These are phyloP conservation scores for Patagioenas fasciata DNA, from an alignment of 2,113 vertebrate genomes.

Conservation along the genomic window DNA sequence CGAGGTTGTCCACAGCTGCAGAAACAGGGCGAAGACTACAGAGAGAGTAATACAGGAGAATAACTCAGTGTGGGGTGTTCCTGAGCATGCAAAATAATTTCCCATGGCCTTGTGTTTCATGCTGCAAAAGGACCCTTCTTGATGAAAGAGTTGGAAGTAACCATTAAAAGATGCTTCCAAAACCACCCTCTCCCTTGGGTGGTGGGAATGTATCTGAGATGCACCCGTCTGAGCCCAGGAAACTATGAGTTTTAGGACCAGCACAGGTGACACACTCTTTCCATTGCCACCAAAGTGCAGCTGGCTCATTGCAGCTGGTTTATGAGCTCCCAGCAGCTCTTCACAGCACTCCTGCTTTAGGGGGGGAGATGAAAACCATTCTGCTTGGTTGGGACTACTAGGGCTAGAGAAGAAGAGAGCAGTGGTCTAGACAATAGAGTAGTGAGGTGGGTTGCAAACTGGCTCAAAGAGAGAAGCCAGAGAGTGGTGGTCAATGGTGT, in stretches of 20 bases:
- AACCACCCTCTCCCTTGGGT: neutral
- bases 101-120: neutral
- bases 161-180: neutral
- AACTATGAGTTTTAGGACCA: neutral
- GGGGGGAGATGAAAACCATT: neutral
- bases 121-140: neutral
- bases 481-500: no score
- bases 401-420: neutral
- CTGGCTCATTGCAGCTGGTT: neutral
- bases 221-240: neutral
- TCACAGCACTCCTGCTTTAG: neutral
- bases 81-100: neutral
- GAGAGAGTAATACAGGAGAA: neutral
- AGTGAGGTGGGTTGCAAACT: no score
- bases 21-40: constrained; percentile 69
- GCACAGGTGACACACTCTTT: neutral
- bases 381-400: neutral
- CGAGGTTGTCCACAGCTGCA: constrained; percentile 62
- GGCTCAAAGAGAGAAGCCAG: no score
- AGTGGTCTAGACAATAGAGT: no score
- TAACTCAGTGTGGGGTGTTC: neutral
- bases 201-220: neutral
- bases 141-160: neutral
- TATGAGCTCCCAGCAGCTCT: neutral
- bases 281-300: neutral